A percentile compares a stretch with the other conserved stretches of the same genome.
These are phyloP conservation scores for Drosophila sp. DNA, from an alignment of 1,140 invertebrate species.

Conservation along the genomic window DNA sequence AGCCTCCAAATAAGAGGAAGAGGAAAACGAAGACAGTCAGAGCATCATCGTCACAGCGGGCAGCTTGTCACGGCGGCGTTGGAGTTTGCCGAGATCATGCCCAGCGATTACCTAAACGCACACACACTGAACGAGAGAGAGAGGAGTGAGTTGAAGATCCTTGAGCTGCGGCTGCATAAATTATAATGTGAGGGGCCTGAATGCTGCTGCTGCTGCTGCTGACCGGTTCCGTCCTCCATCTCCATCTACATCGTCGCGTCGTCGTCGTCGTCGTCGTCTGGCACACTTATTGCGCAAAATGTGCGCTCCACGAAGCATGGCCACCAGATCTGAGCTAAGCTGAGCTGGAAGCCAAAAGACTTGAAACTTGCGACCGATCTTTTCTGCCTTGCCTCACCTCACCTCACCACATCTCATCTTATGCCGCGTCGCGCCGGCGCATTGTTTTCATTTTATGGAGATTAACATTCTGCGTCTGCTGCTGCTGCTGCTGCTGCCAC, in stretches of 20 bases:
- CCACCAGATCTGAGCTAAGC: conserved; percentile 22
- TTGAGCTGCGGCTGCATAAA: conserved; percentile 77
- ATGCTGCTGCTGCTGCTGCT: conserved; percentile 47
- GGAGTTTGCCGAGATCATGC: conserved; percentile 71
- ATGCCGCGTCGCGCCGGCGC: conserved; percentile 66
- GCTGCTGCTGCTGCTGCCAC: conserved; percentile 19
- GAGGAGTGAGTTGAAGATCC: conserved; percentile 48
- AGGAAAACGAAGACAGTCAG: conserved; percentile 5
- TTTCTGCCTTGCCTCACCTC: too few relatives aligned
- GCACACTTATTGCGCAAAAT: conserved; percentile 81
- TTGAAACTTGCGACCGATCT: conserved; percentile 40
- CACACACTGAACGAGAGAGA: conserved; percentile 24
- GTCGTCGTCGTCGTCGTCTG: conserved; percentile 53
- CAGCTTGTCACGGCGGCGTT: conserved; percentile 75
- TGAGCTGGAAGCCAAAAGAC: conserved; percentile 30
- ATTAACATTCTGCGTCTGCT: conserved; percentile 74
- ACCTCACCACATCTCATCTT: neutral
- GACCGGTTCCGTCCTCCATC: conserved; percentile 64
- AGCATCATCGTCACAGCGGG: conserved; percentile 60
- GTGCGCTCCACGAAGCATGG: conserved; percentile 77
- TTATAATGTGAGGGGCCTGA: conserved; percentile 60
- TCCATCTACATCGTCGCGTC: neutral
- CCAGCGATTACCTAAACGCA: conserved; percentile 80
- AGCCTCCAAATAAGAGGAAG: conserved; percentile 10
- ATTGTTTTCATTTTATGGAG: conserved; percentile 82